Base-by-base conservation (phyloP, 2,797 vertebrate species). In the Kryptolebias ocellatus region DNA sequence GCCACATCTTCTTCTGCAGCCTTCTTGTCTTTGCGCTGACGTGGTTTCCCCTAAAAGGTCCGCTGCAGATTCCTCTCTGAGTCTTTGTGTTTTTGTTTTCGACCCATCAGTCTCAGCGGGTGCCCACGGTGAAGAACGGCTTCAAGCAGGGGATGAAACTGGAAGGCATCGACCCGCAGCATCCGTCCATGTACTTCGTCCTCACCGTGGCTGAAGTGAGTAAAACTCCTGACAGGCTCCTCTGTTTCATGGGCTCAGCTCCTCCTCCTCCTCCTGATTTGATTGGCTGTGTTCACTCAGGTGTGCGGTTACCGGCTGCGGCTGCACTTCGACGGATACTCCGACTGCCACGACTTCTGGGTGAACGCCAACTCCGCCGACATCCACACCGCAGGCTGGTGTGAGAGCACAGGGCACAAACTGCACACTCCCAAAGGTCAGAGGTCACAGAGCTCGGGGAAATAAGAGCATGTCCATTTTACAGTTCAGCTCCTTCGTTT, bases 311-410 rank as follows among this genome's bases (percentile, higher is more conserved):
- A 96, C 83, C 95, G 97, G 52, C 94, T 99, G 64, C 94, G 96
- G n/a, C 96, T 99, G 59, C 98, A 99, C 90, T 98, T 99, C 20
- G 98, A 99, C 47, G 97, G 98, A 57, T 98, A 99, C 86, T 97
- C 97, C 0, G 98, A 99, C 84, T 97, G 96, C 87, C 96, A 99
- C 2, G 98, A 99, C 91, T 99, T 99, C 90, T 99, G 98, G 98
- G 93, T 99, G 79, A 99, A 98, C 1, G 96, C 95, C 49, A 96
- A 96, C 88, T 98, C 96, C 16, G 93, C 96, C 0, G 96, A 99
- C 88, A 95, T 99, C 87, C 96, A 99, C 73, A 93, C 95, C 0
- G 91, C 95, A 1, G 96, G 97, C 79, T 99, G 98, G 98, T 97
- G 96, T 77, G 97, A 99, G 88, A 96, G 94, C 90, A 98, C 96